Conservation (phyloP, 2,888 invertebrate genomes). For the Coecobrya sp. region DNA sequence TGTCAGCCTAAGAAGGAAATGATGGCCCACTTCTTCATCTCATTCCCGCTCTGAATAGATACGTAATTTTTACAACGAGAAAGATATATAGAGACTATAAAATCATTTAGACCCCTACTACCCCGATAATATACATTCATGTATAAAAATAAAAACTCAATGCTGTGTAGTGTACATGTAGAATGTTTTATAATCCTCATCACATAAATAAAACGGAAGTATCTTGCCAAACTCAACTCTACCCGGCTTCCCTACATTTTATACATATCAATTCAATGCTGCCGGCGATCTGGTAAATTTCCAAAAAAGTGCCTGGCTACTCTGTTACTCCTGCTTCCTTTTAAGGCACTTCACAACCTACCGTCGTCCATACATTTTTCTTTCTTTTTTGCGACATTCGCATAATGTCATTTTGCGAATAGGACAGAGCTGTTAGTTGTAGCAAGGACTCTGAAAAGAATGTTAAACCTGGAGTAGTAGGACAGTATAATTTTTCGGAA, state of each 20-base stretch:
- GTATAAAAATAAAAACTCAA: background rate
- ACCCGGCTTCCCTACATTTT: slow-evolving; percentile 14
- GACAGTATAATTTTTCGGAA: background rate
- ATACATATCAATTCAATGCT: slow-evolving; percentile 45
- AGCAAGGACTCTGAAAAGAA: background rate
- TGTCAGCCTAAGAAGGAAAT: slow-evolving; percentile 67
- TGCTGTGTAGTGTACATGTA: background rate
- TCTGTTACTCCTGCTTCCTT: background rate
- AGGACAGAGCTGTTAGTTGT: background rate
- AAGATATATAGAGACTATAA: background rate
- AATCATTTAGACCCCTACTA: slow-evolving; percentile 19
- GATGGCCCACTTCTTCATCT: slow-evolving; percentile 73
- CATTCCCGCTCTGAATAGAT: background rate
- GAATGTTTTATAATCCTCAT: slow-evolving; percentile 38
- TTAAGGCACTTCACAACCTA: background rate
- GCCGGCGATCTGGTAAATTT: slow-evolving; percentile 67
- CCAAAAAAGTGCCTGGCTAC: slow-evolving; percentile 43
- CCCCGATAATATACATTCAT: background rate
- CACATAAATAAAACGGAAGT: slow-evolving; percentile 75
- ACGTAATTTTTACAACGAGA: slow-evolving; percentile 2
- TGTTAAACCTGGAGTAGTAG: background rate
- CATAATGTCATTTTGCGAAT: background rate
- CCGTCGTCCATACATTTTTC: background rate
- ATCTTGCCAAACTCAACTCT: slow-evolving; percentile 71
- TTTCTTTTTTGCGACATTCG: slow-evolving; percentile 38